Evolutionary conservation across 1,140 invertebrate genomes (phyloP).

Genomic region (Bombus soroeensis): DNA sequence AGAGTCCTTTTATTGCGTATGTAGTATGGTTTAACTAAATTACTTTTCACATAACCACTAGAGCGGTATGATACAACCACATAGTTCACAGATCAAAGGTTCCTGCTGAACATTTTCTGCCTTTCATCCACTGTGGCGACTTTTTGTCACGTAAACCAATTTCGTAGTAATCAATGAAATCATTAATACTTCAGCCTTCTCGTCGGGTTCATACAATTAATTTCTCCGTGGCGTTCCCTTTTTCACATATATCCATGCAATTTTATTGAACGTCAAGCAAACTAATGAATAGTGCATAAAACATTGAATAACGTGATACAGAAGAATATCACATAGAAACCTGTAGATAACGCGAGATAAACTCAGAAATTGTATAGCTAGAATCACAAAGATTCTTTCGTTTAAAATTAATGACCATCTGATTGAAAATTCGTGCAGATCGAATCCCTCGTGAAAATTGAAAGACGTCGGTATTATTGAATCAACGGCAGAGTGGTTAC

Average conservation of each 20-base stretch:
- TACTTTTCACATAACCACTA: slow-evolving; percentile 68
- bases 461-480: slow-evolving; percentile 45
- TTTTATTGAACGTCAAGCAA: neutral
- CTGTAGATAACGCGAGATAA: too few relatives aligned
- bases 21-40: slow-evolving; percentile 71
- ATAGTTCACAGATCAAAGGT: slow-evolving; percentile 72
- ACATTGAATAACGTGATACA: neutral
- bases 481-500: slow-evolving; percentile 30
- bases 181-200: slow-evolving; percentile 48
- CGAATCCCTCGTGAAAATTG: slow-evolving; percentile 31
- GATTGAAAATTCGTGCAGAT: neutral
- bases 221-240: neutral
- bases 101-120: slow-evolving; percentile 58
- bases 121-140: slow-evolving; percentile 55
- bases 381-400: neutral
- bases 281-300: too few relatives aligned
- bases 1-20: slow-evolving; percentile 64
- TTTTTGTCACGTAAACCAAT: slow-evolving; percentile 55
- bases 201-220: slow-evolving; percentile 42
- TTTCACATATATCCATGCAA: neutral
- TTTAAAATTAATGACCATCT: neutral
- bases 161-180: slow-evolving; percentile 55
- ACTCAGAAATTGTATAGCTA: too few relatives aligned
- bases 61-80: slow-evolving; percentile 66
- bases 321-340: neutral